Evolutionary conservation across 2,797 vertebrate genomes (phyloP), one percentile per base, ranked within the genome.

Genomic region (Pangasius sanitwongsei): DNA sequence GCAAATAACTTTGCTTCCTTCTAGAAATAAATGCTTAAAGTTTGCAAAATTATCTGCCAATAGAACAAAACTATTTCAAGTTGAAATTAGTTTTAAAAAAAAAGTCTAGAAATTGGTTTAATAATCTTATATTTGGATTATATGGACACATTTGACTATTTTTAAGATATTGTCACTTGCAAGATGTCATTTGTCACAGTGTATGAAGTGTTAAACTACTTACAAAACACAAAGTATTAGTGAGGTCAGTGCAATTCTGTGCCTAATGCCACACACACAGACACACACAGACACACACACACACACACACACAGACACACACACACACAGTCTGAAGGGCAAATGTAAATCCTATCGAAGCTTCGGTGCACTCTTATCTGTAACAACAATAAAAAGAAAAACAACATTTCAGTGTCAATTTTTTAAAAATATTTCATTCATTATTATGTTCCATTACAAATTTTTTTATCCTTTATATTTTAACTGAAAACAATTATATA

Each of bases 381-480:
- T 12, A 82, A 82, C 78, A 82, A 82, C 80, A 82, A 82, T 25
- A 61, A 81, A 81, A 81, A 37, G 8, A 59, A 81, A 31, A 83
- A 8, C 41, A 53, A 53, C n/a, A 80, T 80, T 31, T 77, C 44
- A 13, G 41, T 44, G 20, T 25, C 37, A 44, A 44, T 41, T 41
- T 41, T 41, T 41, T 0, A 41, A 41, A 37, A 37, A 37, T 37
- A 3, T 37, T 37, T 37, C 55, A 57, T 20, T 37, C 1, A 34
- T 70, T 34, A 16, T 69, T 34, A 37, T 37, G 15, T 70, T 34
- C 13, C n/a, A 16, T 31, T 15, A 15, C n/a, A 61, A 61, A 61
- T n/a, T 23, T 23, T 23, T 20, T 7, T 23, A 44, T 74, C 20
- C 0, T 72, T 70, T 37, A 37, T 8, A 41, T 37, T 70, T 70